A percentile compares a stretch with the other conserved stretches of the same genome.
Conservation (phyloP, 2,797 vertebrate genomes). For the Urosaurus nigricauda region DNA sequence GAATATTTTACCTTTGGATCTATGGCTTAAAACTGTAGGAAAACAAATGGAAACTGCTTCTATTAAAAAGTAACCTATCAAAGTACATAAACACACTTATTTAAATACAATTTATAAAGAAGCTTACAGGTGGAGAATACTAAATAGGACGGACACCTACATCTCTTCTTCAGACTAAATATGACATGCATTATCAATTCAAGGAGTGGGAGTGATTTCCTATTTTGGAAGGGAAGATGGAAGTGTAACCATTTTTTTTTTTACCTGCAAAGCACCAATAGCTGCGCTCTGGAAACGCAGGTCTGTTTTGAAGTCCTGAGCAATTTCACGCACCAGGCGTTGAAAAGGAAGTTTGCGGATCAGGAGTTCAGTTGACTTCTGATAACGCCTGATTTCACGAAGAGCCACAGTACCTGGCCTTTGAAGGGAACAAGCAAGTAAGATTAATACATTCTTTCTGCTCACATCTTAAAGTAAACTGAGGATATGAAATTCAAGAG, state of each 20-base stretch:
- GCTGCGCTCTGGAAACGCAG: conserved; percentile 88
- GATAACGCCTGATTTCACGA: conserved; percentile 86
- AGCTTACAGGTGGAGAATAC: background rate
- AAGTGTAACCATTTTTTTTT: background rate
- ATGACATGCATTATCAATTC: background rate
- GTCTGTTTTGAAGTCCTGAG: conserved; percentile 89
- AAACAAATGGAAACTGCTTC: background rate
- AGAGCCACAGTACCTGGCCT: conserved; percentile 87
- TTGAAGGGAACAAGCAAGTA: conserved; percentile 25
- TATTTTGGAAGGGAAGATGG: background rate
- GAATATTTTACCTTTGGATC: background rate
- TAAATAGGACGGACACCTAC: background rate
- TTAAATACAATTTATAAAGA: background rate
- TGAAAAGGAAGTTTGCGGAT: conserved; percentile 88
- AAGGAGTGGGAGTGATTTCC: background rate
- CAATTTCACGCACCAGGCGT: conserved; percentile 86
- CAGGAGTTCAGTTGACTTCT: conserved; percentile 87
- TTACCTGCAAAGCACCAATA: conserved; percentile 88
- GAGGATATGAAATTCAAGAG: background rate
- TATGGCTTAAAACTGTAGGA: background rate
- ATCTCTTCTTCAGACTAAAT: background rate
- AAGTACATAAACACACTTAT: background rate
- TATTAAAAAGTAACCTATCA: background rate
- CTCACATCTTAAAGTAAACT: no score
- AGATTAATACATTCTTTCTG: background rate